These are phyloP conservation scores for Cephonodes hylas DNA, from an alignment of 2,888 invertebrate genomes.

Conservation along the genomic window DNA sequence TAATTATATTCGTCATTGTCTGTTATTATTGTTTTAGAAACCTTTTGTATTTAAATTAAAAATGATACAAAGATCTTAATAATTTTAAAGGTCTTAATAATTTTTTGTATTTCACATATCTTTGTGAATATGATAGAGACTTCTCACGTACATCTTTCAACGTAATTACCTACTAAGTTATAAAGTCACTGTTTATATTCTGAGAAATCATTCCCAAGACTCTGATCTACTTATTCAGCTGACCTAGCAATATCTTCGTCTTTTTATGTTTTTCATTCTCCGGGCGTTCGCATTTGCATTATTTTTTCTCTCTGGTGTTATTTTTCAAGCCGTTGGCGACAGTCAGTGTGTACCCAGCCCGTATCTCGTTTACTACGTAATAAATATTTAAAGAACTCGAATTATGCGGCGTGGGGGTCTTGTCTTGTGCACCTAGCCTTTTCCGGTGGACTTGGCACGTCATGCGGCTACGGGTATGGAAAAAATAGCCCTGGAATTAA, in stretches of 20 bases:
- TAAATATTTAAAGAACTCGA: conserved; percentile 8
- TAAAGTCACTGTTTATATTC: not conserved
- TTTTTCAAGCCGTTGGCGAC: not conserved
- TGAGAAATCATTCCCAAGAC: not conserved
- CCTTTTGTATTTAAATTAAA: no score
- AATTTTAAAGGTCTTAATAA: no score
- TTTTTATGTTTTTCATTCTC: not conserved
- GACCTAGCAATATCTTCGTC: not conserved
- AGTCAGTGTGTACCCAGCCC: not conserved
- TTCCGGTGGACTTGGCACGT: conserved; percentile 35
- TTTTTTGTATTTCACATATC: no score
- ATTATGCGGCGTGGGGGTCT: conserved; percentile 1
- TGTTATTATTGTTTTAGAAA: no score
- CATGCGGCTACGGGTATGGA: conserved; percentile 14
- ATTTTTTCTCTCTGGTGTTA: not conserved
- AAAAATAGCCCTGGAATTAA: conserved; percentile 10
- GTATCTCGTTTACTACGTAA: not conserved
- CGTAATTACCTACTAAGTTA: not conserved
- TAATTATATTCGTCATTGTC: no score
- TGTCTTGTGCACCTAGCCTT: conserved; percentile 26
- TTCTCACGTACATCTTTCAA: no score
- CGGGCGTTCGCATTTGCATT: not conserved
- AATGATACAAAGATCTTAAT: no score
- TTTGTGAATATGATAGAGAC: no score
- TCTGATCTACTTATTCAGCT: not conserved